phyloP scores from a whole-genome alignment of 2,797 vertebrate species.

The Poeciliopsis turneri region DNA sequence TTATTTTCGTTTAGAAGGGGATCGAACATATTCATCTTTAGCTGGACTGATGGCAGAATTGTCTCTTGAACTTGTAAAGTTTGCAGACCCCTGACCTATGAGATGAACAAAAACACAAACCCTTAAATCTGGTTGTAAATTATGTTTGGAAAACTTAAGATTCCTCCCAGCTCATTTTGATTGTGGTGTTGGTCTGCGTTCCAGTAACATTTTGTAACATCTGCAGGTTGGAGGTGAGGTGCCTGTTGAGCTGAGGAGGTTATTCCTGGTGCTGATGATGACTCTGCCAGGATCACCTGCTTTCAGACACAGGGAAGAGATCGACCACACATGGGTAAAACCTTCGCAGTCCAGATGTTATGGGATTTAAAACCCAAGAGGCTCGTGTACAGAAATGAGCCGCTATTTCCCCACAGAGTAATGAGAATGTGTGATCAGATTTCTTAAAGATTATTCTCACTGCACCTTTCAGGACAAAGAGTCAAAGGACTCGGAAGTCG shows the following conservation, averaged over 20 bases:
- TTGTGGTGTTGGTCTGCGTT: neutral
- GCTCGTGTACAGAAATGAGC: neutral
- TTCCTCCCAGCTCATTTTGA: neutral
- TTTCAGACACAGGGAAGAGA: conserved; percentile 68
- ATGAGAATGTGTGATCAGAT: neutral
- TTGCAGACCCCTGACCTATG: neutral
- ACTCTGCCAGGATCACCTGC: conserved; percentile 82
- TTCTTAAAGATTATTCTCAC: neutral
- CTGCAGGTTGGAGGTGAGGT: conserved; percentile 70
- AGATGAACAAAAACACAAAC: neutral
- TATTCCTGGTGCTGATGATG: conserved; percentile 80
- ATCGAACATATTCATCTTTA: neutral
- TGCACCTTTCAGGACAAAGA: conserved; percentile 43
- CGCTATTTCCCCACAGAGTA: neutral
- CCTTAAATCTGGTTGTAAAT: neutral
- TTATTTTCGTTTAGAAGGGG: neutral
- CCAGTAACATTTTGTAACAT: neutral
- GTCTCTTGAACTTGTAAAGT: neutral
- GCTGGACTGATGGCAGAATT: neutral
- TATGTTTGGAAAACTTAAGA: neutral
- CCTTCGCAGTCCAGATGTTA: neutral
- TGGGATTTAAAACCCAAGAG: neutral
- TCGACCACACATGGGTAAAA: conserved; percentile 61
- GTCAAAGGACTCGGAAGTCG: conserved; percentile 8
- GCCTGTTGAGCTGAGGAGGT: conserved; percentile 61